These are phyloP conservation scores for Junco hyemalis DNA, from an alignment of 2,113 vertebrate genomes.

Conservation along the genomic window DNA sequence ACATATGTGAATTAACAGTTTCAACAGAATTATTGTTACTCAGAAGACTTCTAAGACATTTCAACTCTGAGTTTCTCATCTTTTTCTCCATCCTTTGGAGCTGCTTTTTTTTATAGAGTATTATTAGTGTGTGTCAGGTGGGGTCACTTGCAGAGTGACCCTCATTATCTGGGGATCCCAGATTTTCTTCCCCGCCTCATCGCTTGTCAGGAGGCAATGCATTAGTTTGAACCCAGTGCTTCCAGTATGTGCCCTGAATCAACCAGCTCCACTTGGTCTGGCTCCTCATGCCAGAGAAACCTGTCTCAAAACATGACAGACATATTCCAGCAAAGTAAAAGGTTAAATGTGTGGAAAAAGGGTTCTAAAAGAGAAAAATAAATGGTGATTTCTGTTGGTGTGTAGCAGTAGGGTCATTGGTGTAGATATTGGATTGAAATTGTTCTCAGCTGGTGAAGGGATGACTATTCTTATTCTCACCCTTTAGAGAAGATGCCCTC, in stretches of 20 bases:
- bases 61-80: not conserved
- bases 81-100: not conserved
- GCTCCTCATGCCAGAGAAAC: not conserved
- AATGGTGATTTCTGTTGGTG: not conserved
- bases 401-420: not conserved
- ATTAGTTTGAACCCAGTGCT: not conserved
- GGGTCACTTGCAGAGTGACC: not conserved
- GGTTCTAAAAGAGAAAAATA: not conserved
- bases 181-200: accelerated
- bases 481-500: not conserved
- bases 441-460: not conserved
- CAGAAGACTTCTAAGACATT: not conserved
- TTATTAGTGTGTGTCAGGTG: not conserved
- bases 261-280: not conserved
- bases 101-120: not conserved
- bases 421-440: not conserved
- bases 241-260: not conserved
- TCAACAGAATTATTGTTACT: not conserved
- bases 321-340: not conserved
- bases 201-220: not conserved
- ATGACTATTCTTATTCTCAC: not conserved
- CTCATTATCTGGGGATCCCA: not conserved
- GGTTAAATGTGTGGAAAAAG: not conserved
- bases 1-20: not conserved
- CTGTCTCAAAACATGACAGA: not conserved